Evolutionary conservation across 2,888 invertebrate genomes (phyloP).

Genomic region (Calliphora vomitoria): DNA sequence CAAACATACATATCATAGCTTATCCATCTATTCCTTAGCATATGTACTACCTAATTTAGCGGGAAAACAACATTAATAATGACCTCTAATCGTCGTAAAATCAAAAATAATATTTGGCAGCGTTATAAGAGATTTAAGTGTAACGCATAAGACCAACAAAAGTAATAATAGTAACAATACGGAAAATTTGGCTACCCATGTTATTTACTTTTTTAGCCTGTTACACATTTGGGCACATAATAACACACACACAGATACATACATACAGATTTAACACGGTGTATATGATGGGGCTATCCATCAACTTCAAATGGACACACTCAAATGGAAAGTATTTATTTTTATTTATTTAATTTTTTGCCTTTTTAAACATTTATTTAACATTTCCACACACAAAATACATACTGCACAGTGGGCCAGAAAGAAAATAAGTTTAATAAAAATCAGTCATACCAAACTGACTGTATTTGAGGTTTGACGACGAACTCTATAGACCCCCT

Average conservation of each 20-base stretch:
- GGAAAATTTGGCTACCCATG: constrained; percentile 30
- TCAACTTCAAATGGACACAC: constrained; percentile 59
- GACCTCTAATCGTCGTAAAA: no score
- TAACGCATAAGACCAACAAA: constrained; percentile 11
- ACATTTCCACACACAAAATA: background rate
- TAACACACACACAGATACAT: background rate
- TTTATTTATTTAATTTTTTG: constrained; percentile 44
- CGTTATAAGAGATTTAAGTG: background rate
- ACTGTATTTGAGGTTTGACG: no score
- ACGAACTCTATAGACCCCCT: no score
- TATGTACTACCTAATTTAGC: no score
- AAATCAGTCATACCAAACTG: no score
- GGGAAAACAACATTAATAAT: no score
- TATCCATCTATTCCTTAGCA: no score
- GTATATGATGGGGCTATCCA: constrained; percentile 43
- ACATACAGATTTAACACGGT: background rate
- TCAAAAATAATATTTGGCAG: background rate
- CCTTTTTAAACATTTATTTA: constrained; percentile 26
- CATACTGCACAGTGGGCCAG: background rate
- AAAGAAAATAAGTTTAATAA: no score
- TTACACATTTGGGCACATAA: constrained; percentile 16
- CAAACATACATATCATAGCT: no score
- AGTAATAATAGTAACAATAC: background rate
- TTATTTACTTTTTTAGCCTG: constrained; percentile 1
- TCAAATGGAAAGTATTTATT: constrained; percentile 53